These are phyloP conservation scores for Sebastes oblongus DNA, from an alignment of 2,797 vertebrate genomes.

Conservation along the genomic window DNA sequence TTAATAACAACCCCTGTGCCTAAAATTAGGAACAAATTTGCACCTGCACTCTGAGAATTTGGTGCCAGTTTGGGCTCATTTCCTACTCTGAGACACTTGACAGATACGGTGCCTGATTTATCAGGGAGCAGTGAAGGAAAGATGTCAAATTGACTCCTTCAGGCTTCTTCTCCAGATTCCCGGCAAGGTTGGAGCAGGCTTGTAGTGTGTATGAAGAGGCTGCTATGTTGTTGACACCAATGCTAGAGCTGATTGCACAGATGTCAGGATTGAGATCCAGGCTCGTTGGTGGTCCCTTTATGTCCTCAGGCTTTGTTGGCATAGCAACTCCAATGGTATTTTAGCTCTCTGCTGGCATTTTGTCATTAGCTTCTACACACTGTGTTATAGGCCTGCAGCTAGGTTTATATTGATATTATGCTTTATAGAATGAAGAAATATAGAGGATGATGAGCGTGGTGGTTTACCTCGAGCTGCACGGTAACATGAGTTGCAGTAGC, in stretches of 20 bases:
- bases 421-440: slow-evolving; percentile 7
- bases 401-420: slow-evolving; percentile 33
- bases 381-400: slow-evolving; percentile 10
- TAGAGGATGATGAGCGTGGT: background rate
- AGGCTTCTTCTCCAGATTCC: background rate
- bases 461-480: slow-evolving; percentile 4
- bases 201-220: slow-evolving; percentile 21
- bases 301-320: slow-evolving; percentile 65
- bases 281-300: slow-evolving; percentile 41
- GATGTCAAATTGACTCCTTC: background rate
- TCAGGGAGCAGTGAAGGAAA: background rate
- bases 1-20: background rate
- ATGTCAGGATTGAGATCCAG: slow-evolving; percentile 51
- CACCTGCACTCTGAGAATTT: background rate
- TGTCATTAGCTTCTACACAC: slow-evolving; percentile 35
- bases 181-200: background rate
- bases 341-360: slow-evolving; percentile 46
- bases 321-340: slow-evolving; percentile 61
- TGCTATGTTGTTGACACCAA: slow-evolving; percentile 22
- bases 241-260: slow-evolving; percentile 40
- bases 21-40: background rate
- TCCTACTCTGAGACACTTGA: background rate
- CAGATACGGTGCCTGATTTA: background rate
- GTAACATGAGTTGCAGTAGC: background rate
- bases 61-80: background rate